Percentiles rank a stretch among this genome's conserved stretches.
phyloP scores from a whole-genome alignment of 2,113 vertebrate genomes.

The Dasyprocta punctata region DNA sequence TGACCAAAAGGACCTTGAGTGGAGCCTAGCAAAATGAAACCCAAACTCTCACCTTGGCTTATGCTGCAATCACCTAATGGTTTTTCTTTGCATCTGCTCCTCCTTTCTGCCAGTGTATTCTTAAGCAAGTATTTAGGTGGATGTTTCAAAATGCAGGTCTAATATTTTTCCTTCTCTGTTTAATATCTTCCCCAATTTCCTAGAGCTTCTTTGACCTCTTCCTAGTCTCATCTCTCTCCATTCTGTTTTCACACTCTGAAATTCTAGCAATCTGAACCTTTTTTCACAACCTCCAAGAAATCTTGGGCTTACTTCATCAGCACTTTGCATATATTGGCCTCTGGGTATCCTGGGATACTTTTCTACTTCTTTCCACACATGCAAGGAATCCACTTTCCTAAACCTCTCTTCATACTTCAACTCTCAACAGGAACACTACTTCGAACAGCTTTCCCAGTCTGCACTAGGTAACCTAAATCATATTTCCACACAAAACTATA shows the following conservation, averaged over 20 bases:
- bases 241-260: too few species aligned
- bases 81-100: background rate
- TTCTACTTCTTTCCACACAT: background rate
- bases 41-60: fast-evolving
- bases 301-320: fast-evolving
- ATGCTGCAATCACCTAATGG: background rate
- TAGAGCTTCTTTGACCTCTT: fast-evolving
- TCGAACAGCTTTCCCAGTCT: background rate
- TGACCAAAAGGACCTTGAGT: background rate
- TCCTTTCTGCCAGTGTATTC: background rate
- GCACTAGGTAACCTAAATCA: background rate
- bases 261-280: fast-evolving
- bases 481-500: background rate
- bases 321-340: background rate
- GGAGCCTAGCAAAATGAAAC: background rate
- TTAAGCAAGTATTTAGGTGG: background rate
- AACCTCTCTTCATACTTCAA: background rate
- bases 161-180: background rate
- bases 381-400: too few species aligned
- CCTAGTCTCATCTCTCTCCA: background rate
- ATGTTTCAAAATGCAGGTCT: background rate
- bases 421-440: background rate
- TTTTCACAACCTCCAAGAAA: background rate
- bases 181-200: background rate
- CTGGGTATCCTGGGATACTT: background rate